Base-by-base conservation (phyloP, 1,140 invertebrate species). In the Drosophila pseudoobscura region DNA sequence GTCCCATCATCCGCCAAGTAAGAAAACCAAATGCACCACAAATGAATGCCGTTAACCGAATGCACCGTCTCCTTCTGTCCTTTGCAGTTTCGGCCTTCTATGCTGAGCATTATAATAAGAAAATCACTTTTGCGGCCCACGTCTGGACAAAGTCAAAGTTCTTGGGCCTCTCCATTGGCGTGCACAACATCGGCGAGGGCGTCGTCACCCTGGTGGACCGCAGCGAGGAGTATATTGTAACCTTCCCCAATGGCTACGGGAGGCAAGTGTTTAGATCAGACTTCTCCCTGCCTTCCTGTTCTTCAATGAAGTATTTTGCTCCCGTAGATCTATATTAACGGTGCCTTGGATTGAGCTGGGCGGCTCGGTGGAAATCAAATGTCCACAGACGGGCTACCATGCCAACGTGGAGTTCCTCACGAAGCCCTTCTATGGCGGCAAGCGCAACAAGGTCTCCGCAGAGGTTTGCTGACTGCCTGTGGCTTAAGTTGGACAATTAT, bases 91-190 rank as follows among this genome's bases (percentile, higher is more conserved):
- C 97, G 79, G 98, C 97, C 13, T 99, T 99, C 93, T 99, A 99
- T 93, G 98, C 97, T 53, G 98, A 99, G 92, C 97, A 98, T 93
- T 95, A 95, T 65, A 94, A 95, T 64, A 98, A 98, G 92, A 94
- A 95, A 68, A 97, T 99, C 53, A 96, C 95, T 90, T 97, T 99
- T 92, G 95, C 96, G 85, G 97, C 97, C 6, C 97, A 97, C 88
- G 97, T 99, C 49, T 99, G 97, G 96, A 99, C 98, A 15, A 99
- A 99, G 92, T 99, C 98, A 71, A 99, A 99, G 93, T 99, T 99
- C 92, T 94, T 99, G 39, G 98, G 98, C 0, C 93, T 99, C 41
- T 98, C 97, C 15, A 97, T 99, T 77, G 98, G 96, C 7, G 96
- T 97, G 1, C 96, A 97, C 75, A 97, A 97, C 90, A 95, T 97